Percentiles rank a stretch among this genome's conserved stretches.
Conservation (phyloP, 2,888 invertebrate genomes). For the Chironomus riparius region DNA sequence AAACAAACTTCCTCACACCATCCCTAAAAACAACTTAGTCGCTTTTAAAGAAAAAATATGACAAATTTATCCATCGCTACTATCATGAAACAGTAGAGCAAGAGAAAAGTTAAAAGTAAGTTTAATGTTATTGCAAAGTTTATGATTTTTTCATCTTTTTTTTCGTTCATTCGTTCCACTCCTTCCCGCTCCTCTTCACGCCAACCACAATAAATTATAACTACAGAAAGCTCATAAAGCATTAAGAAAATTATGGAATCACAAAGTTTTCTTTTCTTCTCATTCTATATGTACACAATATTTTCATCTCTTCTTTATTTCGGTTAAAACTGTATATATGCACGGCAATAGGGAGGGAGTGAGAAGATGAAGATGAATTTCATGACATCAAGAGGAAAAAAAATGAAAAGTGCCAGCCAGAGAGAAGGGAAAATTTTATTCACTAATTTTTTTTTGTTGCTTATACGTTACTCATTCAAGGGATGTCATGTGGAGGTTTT, state of each 20-base stretch:
- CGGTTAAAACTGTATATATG: too few relatives aligned
- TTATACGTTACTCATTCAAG: too few relatives aligned
- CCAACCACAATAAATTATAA: constrained; percentile 14
- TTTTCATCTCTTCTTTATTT: too few relatives aligned
- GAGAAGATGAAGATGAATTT: constrained; percentile 4
- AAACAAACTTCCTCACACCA: not conserved
- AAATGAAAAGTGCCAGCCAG: not conserved
- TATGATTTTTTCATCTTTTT: not conserved
- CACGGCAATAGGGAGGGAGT: not conserved
- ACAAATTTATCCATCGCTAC: not conserved
- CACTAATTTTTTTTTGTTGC: too few relatives aligned
- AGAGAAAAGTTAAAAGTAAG: not conserved
- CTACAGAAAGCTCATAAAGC: not conserved
- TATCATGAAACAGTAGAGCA: not conserved
- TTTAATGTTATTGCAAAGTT: constrained; percentile 8
- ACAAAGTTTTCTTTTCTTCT: not conserved
- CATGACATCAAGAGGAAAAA: not conserved
- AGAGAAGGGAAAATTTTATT: too few relatives aligned
- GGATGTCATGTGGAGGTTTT: too few relatives aligned
- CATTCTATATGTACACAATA: not conserved
- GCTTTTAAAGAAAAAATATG: not conserved
- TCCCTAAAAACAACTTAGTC: not conserved
- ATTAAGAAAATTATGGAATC: constrained; percentile 6
- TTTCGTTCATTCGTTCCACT: not conserved
- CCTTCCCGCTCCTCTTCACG: not conserved